Base-by-base conservation (phyloP, 2,113 vertebrate genomes). In the Ploceus nigricollis region DNA sequence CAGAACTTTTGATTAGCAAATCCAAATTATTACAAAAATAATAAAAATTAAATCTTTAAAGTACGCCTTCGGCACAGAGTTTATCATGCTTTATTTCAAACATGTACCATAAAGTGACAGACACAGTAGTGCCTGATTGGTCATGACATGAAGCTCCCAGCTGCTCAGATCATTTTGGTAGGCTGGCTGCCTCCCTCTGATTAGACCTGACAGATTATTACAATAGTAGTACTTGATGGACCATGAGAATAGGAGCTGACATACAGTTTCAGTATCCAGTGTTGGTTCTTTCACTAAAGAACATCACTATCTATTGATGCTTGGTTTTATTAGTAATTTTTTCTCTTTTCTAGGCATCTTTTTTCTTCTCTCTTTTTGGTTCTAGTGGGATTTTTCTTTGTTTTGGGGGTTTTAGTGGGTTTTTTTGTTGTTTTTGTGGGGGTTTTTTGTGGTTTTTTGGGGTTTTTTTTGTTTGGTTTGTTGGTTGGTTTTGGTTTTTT, bases 141-240 rank as follows among this genome's bases (percentile, higher is more conserved):
- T 31, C 54, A 75, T 89, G 87, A 65, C 81, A 68, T 57, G 53
- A 89, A 91, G 40, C 57, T 76, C 72, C 45, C 57, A 54, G 33
- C 13, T 87, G 28, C 58, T 57, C 28, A 89, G 63, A 87, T 81
- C 1, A 40, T 92, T 96, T 95, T 94, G 30, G 66, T 64, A 88
- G 64, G 56, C 68, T 87, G 64, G 89, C 54, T 76, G 65, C 5
- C 31, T 83, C 57, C 61, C 82, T 73, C 35, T 73, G 72, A 88
- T 92, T 88, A 54, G 45, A 95, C 42, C 72, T 79, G 89, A 71
- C 82, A 88, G 40, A 77, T 71, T 75, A 93, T 94, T 96, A 93
- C 17, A 89, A 75, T n/a, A 72, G 33, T 39, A n/a, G 63, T 86
- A 64, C 88, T 70, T 88, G 65, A 87, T 66, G 60, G 84, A 87